Base-by-base conservation (phyloP, 1,140 invertebrate species). In the Cydia fagiglandana region DNA sequence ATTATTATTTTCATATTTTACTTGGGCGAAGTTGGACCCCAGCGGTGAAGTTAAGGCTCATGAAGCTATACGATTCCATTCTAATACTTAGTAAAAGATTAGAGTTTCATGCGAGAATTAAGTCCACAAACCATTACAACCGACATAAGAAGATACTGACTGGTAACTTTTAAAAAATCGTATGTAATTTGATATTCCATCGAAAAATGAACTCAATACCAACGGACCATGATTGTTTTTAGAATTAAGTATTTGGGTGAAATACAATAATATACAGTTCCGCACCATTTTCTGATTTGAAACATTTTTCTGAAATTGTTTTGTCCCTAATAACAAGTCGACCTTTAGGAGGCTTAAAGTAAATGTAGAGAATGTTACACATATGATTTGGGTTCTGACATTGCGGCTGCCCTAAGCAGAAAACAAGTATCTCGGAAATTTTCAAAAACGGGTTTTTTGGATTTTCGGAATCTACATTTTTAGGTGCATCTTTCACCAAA, bases 271-370 rank as follows among this genome's bases (percentile, higher is more conserved):
- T 20, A 34, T 4, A 34, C 4, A 9, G 9, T 56, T 47, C 45
- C 3, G 45, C 6, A 53, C 50, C 50, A n/a, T 38, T 38, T 70
- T 20, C 24, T 38, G 34, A 70, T 70, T 20, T 41, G 66, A 13
- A 41, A 45, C n/a, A 41, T 70, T 70, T 70, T 70, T 47, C 66
- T n/a, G 30, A 70, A 70, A 38, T 70, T 70, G 66, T 70, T 41
- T 70, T 3, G 17, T 45, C 38, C 38, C 34, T 70, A 70, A 70
- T 45, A 68, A 41, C 45, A 47, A 13, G 30, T 70, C 9, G 34
- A 70, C 66, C 34, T 17, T 70, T 41, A 70, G 30, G 34, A 2
- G 30, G 30, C 15, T 34, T 68, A 13, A 6, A 68, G 12, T 17
- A 17, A 68, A 34, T 68, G 30, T 30, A 15, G 30, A 6, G 30